Evolutionary conservation across 2,888 invertebrate species (phyloP).

Genomic region (Proisotoma minuta): DNA sequence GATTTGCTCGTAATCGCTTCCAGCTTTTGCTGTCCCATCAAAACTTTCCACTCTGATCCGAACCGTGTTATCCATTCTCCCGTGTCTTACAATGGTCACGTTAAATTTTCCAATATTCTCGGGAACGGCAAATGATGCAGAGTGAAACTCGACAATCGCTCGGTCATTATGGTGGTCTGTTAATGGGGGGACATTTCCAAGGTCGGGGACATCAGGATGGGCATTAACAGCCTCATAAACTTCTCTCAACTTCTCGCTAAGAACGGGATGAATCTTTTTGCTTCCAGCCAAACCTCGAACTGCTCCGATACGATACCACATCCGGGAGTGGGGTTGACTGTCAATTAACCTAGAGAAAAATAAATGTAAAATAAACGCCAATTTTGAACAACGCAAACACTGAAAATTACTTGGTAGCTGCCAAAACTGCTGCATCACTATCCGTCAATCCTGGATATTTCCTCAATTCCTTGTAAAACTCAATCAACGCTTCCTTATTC

Average conservation of each 20-base stretch:
- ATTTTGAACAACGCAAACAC: not conserved
- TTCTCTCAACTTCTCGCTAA: slow-evolving; percentile 54
- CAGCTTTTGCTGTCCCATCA: slow-evolving; percentile 52
- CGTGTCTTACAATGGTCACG: slow-evolving; percentile 53
- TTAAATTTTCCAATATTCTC: slow-evolving; percentile 56
- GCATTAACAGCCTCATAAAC: slow-evolving; percentile 54
- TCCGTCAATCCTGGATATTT: slow-evolving; percentile 55
- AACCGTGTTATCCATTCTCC: slow-evolving; percentile 53
- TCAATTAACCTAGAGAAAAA: slow-evolving; percentile 51
- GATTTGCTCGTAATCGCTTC: slow-evolving; percentile 55
- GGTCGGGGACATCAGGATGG: slow-evolving; percentile 48
- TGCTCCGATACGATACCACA: slow-evolving; percentile 55
- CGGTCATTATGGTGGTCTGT: slow-evolving; percentile 48
- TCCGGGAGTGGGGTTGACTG: slow-evolving; percentile 54
- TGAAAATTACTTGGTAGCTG: slow-evolving; percentile 53
- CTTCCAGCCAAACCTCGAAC: slow-evolving; percentile 54
- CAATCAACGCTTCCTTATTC: slow-evolving; percentile 52
- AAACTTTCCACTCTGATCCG: slow-evolving; percentile 57
- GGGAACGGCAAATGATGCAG: slow-evolving; percentile 55
- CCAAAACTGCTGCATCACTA: slow-evolving; percentile 56
- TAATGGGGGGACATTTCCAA: slow-evolving; percentile 45
- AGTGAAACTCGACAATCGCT: slow-evolving; percentile 57
- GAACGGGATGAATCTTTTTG: slow-evolving; percentile 52
- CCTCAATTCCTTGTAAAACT: slow-evolving; percentile 54
- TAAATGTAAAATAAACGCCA: not conserved